phyloP scores from a whole-genome alignment of 1,140 invertebrate species.

The Pararge aegeria region DNA sequence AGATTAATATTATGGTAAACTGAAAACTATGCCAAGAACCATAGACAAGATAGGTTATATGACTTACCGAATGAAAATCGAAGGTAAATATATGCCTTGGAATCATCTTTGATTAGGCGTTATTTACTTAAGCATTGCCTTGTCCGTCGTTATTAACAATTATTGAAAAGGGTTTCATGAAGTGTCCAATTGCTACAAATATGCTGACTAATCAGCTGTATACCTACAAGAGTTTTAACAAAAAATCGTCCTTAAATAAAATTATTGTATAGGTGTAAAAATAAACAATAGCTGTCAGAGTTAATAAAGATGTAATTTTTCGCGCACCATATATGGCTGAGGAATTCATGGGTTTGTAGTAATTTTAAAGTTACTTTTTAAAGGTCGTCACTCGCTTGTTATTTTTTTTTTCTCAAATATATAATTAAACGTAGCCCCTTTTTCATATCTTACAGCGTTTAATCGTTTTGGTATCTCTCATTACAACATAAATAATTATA shows the following conservation, averaged over 20 bases:
- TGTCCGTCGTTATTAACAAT: not conserved
- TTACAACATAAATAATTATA: too few species aligned
- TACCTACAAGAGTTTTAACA: not conserved
- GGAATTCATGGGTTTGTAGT: not conserved
- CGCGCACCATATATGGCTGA: not conserved
- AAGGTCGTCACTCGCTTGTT: not conserved
- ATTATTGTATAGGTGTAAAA: not conserved
- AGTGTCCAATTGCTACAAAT: not conserved
- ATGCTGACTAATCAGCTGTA: not conserved
- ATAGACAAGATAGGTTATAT: too few species aligned
- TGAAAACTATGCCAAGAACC: too few species aligned
- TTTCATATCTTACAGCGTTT: too few species aligned
- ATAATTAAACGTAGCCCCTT: too few species aligned
- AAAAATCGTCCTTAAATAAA: not conserved
- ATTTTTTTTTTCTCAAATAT: not conserved
- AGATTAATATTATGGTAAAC: too few species aligned
- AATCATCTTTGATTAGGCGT: too few species aligned
- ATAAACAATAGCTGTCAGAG: not conserved
- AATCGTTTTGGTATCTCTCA: too few species aligned
- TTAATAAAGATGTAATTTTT: conserved; percentile 3
- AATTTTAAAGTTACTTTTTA: not conserved
- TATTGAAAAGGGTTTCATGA: not conserved
- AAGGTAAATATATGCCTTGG: too few species aligned
- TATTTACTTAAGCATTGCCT: too few species aligned
- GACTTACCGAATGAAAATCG: too few species aligned